These are phyloP conservation scores for Drosophila nikananu DNA, from an alignment of 1,140 invertebrate species.

Conservation along the genomic window DNA sequence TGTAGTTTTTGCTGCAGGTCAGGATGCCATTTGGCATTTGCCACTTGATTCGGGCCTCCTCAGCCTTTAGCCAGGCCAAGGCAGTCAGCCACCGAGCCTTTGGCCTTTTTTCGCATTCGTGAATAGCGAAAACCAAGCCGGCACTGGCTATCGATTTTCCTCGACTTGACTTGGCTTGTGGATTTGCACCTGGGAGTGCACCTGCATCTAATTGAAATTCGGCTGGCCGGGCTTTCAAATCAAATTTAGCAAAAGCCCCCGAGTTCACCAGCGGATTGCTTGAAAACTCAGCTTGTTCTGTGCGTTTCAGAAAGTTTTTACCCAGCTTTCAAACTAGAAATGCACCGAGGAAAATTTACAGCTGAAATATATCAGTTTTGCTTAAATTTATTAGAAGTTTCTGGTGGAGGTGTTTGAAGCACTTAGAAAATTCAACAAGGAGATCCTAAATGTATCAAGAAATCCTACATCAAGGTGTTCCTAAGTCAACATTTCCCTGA, in stretches of 20 bases:
- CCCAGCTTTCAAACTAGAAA: slow-evolving; percentile 26
- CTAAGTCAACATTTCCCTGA: slow-evolving; percentile 25
- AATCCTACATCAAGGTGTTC: slow-evolving; percentile 6
- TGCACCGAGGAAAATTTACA: slow-evolving; percentile 21
- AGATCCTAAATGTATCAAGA: neutral
- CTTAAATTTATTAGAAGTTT: neutral
- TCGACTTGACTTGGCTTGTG: slow-evolving; percentile 25
- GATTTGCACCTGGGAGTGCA: slow-evolving; percentile 28
- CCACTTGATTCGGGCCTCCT: slow-evolving; percentile 58
- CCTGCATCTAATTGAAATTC: slow-evolving; percentile 59
- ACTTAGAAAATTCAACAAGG: neutral
- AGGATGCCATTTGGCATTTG: slow-evolving; percentile 65
- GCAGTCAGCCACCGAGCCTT: slow-evolving; percentile 15
- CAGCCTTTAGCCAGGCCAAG: slow-evolving; percentile 34
- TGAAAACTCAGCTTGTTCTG: slow-evolving; percentile 32
- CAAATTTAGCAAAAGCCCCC: slow-evolving; percentile 64
- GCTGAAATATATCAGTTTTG: neutral
- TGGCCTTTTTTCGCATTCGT: slow-evolving; percentile 50
- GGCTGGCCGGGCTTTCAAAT: slow-evolving; percentile 55
- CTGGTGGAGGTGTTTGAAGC: neutral
- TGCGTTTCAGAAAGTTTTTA: slow-evolving; percentile 48
- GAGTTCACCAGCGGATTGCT: slow-evolving; percentile 37
- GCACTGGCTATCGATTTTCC: slow-evolving; percentile 67
- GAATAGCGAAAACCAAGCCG: slow-evolving; percentile 15
- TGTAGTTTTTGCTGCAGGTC: slow-evolving; percentile 22